phyloP scores from a whole-genome alignment of 2,888 invertebrate species.

The Zhuqinia jingwanae region DNA sequence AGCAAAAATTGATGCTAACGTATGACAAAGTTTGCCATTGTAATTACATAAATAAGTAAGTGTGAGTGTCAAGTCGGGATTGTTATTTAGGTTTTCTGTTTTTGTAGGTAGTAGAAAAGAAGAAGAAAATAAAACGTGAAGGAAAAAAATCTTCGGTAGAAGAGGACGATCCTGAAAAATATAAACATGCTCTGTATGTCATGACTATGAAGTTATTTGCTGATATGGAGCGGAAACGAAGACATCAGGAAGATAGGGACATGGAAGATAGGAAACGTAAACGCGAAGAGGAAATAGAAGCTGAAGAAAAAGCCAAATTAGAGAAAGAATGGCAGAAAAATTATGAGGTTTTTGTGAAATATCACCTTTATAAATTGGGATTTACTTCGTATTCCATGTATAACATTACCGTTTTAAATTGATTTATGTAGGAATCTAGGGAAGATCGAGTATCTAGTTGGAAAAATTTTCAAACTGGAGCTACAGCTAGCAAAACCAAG shows the following conservation, averaged over 20 bases:
- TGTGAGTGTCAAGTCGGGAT: too few species aligned
- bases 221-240: slow-evolving; percentile 95
- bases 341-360: slow-evolving; percentile 88
- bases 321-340: slow-evolving; percentile 99
- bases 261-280: slow-evolving; percentile 97
- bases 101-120: slow-evolving; percentile 92
- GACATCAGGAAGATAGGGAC: slow-evolving; percentile 90
- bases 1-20: slow-evolving; percentile 95
- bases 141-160: slow-evolving; percentile 88
- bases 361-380: neutral
- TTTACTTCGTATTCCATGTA: too few species aligned
- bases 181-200: slow-evolving; percentile 96
- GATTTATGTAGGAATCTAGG: slow-evolving; percentile 88
- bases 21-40: too few species aligned
- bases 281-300: slow-evolving; percentile 95
- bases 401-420: too few species aligned
- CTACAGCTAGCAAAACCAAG: slow-evolving; percentile 49
- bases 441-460: slow-evolving; percentile 96
- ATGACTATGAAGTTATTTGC: slow-evolving; percentile 99
- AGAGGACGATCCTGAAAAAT: slow-evolving; percentile 84
- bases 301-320: slow-evolving; percentile 92
- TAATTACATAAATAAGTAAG: too few species aligned
- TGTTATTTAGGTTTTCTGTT: too few species aligned
- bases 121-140: slow-evolving; percentile 94
- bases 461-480: slow-evolving; percentile 92